A percentile compares a stretch with the other conserved stretches of the same genome.
Conservation (phyloP, 2,113 vertebrate species). For the Rhinichthys klamathensis region DNA sequence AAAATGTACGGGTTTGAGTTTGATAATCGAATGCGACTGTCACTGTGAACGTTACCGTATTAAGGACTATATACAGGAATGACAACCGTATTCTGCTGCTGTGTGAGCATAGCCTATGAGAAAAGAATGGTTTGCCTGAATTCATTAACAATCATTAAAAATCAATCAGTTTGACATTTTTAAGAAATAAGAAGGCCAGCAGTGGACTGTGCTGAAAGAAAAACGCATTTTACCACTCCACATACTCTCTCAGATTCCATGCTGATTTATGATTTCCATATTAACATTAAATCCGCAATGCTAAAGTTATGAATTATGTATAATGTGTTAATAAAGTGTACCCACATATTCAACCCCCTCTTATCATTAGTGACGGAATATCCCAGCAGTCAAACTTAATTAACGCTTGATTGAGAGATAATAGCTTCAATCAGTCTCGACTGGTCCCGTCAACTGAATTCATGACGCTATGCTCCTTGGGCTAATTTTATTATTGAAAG, state of each 20-base stretch:
- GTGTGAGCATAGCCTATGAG: too few relatives aligned
- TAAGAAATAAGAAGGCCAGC: background rate
- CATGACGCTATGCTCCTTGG: background rate
- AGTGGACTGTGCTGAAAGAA: background rate
- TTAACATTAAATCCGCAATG: slow-evolving; percentile 1
- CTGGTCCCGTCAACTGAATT: slow-evolving; percentile 14
- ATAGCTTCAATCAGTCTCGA: slow-evolving; percentile 41
- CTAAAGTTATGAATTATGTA: slow-evolving; percentile 33
- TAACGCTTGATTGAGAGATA: slow-evolving; percentile 41
- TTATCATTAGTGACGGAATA: slow-evolving; percentile 3
- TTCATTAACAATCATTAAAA: too few relatives aligned
- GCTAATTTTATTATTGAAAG: background rate
- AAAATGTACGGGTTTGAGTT: too few relatives aligned
- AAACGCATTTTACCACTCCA: background rate
- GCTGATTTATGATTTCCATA: slow-evolving; percentile 4
- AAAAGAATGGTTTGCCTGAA: too few relatives aligned
- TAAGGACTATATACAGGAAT: too few relatives aligned
- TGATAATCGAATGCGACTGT: too few relatives aligned
- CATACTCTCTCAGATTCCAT: background rate
- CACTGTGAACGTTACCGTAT: too few relatives aligned
- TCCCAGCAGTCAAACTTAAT: slow-evolving; percentile 36
- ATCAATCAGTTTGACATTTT: background rate
- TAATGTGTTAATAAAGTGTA: slow-evolving; percentile 9
- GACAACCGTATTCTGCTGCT: too few relatives aligned
- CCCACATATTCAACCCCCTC: slow-evolving; percentile 2